These are phyloP conservation scores for Parus major DNA, from an alignment of 2,113 vertebrate species.

Conservation along the genomic window DNA sequence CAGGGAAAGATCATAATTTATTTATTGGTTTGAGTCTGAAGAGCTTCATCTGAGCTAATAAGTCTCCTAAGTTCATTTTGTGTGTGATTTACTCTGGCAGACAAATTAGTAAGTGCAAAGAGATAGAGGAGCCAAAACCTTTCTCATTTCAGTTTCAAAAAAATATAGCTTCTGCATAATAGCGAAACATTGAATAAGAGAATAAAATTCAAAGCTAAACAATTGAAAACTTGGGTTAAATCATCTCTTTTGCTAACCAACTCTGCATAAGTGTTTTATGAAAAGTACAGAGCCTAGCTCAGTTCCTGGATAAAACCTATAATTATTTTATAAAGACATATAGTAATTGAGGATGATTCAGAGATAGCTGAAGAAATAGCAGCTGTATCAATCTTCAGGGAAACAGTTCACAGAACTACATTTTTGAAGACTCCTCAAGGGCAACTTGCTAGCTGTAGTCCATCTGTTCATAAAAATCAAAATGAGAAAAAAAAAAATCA, in stretches of 20 bases:
- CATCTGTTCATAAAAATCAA: conserved; percentile 44
- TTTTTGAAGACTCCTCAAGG: conserved; percentile 49
- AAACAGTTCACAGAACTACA: conserved; percentile 34
- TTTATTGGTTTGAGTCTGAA: conserved; percentile 20
- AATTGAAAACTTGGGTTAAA: conserved; percentile 34
- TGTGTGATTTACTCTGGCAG: conserved; percentile 25
- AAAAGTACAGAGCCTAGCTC: conserved; percentile 10
- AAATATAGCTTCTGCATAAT: not conserved
- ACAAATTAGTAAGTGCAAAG: conserved; percentile 31
- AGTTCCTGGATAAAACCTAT: conserved; percentile 41
- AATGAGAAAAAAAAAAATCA: conserved; percentile 39
- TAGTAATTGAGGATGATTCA: conserved; percentile 63
- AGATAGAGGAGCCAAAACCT: conserved; percentile 18
- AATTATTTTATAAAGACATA: conserved; percentile 63
- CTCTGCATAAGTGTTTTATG: not conserved
- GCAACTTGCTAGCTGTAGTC: conserved; percentile 38
- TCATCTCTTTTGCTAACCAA: conserved; percentile 9
- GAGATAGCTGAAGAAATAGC: conserved; percentile 45
- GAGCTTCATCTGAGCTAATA: conserved; percentile 31
- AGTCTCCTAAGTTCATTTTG: not conserved
- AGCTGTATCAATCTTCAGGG: conserved; percentile 53
- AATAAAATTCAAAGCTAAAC: conserved; percentile 37
- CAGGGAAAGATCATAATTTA: conserved; percentile 10
- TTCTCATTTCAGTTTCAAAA: not conserved
- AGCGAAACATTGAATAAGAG: conserved; percentile 20